Percentiles rank a stretch among this genome's conserved stretches.
Evolutionary conservation across 2,113 vertebrate genomes (phyloP).

Genomic region (Lophochroa leadbeateri): DNA sequence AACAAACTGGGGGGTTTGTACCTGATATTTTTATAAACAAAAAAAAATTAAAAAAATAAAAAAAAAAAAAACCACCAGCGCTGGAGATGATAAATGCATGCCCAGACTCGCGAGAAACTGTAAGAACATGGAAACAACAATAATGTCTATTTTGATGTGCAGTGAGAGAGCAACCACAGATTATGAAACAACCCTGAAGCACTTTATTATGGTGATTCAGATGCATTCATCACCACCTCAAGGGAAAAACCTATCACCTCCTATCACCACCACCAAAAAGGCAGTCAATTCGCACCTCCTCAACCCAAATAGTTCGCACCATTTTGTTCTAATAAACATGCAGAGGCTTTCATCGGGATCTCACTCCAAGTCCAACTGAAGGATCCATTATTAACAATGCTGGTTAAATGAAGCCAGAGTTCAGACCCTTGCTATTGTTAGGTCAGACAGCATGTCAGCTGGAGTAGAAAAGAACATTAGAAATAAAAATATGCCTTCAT

Average conservation of each 20-base stretch:
- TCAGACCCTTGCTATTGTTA: not conserved
- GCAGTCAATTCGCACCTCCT: not conserved
- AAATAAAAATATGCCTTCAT: not conserved
- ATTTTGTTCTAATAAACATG: not conserved
- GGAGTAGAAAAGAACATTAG: not conserved
- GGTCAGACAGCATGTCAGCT: not conserved
- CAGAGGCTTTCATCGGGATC: not conserved
- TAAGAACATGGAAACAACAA: constrained; percentile 1
- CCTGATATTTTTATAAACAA: too few species aligned
- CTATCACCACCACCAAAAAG: not conserved
- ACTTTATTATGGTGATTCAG: constrained; percentile 9
- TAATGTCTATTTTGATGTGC: not conserved
- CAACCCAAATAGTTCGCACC: not conserved
- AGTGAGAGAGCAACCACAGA: not conserved
- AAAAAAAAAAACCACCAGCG: not conserved
- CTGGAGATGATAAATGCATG: not conserved
- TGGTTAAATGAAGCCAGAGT: not conserved
- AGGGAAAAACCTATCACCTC: not conserved
- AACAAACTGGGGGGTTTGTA: too few species aligned
- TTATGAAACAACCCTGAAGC: not conserved
- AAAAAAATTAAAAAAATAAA: too few species aligned
- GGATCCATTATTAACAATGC: not conserved
- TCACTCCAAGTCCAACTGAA: not conserved
- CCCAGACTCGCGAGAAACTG: not conserved
- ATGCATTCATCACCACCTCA: not conserved